Evolutionary conservation across 2,113 vertebrate species (phyloP).

Genomic region (Limanda limanda): DNA sequence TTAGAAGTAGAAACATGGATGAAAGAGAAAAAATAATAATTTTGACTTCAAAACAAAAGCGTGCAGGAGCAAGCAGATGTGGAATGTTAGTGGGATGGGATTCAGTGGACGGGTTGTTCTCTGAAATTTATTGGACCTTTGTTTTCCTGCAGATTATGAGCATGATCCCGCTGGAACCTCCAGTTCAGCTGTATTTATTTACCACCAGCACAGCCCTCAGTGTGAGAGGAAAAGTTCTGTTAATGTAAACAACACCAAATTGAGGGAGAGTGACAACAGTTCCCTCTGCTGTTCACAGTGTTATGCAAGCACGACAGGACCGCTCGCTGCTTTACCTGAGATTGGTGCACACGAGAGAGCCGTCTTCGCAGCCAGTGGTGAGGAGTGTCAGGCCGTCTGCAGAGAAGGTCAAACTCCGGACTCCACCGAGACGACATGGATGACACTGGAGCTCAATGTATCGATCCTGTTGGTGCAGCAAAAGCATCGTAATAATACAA

Average conservation of each 20-base stretch:
- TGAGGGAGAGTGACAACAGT: slow-evolving; percentile 22
- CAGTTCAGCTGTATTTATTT: slow-evolving; percentile 24
- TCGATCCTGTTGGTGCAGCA: slow-evolving; percentile 41
- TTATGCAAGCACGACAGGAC: slow-evolving; percentile 2
- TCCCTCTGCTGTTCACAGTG: slow-evolving; percentile 64
- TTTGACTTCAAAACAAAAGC: slow-evolving; percentile 14
- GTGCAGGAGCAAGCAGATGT: slow-evolving; percentile 18
- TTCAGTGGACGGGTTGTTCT: slow-evolving; percentile 11
- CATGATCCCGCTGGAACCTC: slow-evolving; percentile 12
- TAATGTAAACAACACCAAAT: slow-evolving; percentile 1
- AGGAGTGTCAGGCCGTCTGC: slow-evolving; percentile 58
- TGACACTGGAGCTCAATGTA: slow-evolving; percentile 62
- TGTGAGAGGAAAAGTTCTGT: slow-evolving; percentile 24
- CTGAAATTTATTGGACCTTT: slow-evolving; percentile 38
- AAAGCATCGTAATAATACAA: background rate
- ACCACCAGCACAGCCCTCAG: background rate
- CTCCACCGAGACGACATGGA: slow-evolving; percentile 35
- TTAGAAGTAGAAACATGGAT: background rate
- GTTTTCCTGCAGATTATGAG: slow-evolving; percentile 25
- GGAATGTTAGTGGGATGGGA: slow-evolving; percentile 40
- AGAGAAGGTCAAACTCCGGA: slow-evolving; percentile 58
- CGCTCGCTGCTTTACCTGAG: slow-evolving; percentile 49
- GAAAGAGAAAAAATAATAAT: background rate
- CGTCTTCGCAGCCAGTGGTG: slow-evolving; percentile 55
- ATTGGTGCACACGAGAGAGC: slow-evolving; percentile 55